A percentile compares a stretch with the other conserved stretches of the same genome.
These are phyloP conservation scores for Apostichopus parvimensis DNA, from an alignment of 35 echinoderm and acorn worm genomes.

Conservation along the genomic window DNA sequence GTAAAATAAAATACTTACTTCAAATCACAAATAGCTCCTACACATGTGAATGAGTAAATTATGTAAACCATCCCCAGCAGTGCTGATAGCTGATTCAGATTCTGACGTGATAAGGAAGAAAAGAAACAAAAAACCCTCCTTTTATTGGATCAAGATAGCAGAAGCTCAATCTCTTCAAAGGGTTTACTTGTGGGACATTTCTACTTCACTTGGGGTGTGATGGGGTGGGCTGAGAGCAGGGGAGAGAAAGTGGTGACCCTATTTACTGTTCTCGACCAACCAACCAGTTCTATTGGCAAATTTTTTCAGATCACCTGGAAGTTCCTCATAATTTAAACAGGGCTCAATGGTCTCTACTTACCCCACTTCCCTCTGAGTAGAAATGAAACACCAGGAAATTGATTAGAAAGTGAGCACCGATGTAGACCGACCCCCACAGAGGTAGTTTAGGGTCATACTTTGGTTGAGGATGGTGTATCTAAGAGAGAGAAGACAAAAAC, in stretches of 20 bases:
- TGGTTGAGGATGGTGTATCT: conserved; percentile 73
- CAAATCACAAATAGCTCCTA: conserved; percentile 81
- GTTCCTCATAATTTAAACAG: too few relatives aligned
- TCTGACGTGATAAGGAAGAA: conserved; percentile 18
- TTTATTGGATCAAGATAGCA: too few relatives aligned
- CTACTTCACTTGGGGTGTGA: too few relatives aligned
- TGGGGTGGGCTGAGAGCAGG: too few relatives aligned
- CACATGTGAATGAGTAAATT: conserved; percentile 70
- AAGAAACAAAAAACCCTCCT: not conserved
- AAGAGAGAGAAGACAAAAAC: not conserved
- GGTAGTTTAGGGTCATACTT: conserved; percentile 69
- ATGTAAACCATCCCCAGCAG: conserved; percentile 59
- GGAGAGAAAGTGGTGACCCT: too few relatives aligned
- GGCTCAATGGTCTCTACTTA: not conserved
- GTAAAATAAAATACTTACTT: conserved; percentile 59
- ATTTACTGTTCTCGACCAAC: too few relatives aligned
- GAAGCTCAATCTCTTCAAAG: too few relatives aligned
- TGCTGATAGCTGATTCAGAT: conserved; percentile 37
- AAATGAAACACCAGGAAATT: conserved; percentile 57
- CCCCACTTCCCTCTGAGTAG: conserved; percentile 41
- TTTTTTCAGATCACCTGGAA: too few relatives aligned
- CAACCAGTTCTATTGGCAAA: too few relatives aligned
- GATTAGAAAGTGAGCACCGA: conserved; percentile 62
- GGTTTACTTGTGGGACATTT: too few relatives aligned
- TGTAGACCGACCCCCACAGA: conserved; percentile 55